Evolutionary conservation across 2,113 vertebrate genomes (phyloP), one percentile per base, ranked within the genome.

Genomic region (Burhinus bistriatus): DNA sequence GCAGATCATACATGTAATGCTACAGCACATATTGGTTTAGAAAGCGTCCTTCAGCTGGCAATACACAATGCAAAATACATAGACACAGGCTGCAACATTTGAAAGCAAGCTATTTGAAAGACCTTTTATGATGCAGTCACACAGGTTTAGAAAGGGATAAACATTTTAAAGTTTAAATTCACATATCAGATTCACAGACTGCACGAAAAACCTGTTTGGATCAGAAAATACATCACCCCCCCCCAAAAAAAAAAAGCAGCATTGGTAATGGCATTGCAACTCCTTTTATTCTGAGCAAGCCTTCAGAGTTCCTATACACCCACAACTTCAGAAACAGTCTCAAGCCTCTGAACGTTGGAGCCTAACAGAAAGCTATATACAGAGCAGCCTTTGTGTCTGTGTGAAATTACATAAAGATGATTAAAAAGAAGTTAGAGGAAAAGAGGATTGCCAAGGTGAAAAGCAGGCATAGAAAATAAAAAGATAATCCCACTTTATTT

Each of bases 261-360:
- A 25, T 6, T 32, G 20, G 16, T 47, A 89, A 87, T 1, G 1
- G 30, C 71, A 57, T 3, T 71, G 69, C 51, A 91, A 68, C 12
- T 61, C 23, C 32, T 72, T 88, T 83, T 32, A 66, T 38, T 32
- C 26, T 61, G 29, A 42, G 38, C n/a, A 71, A 71, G 32, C 14
- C 42, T 84, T 64, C 52, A n/a, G 54, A 87, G 20, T 15, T 94
- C 29, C 55, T 51, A 9, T 27, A 81, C 32, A 66, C 11, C 40
- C 49, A 70, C 47, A 54, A 55, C 45, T 92, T 87, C 51, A 87
- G 36, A 55, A 55, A 71, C 6, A 81, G 45, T 11, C 44, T 73
- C 54, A 89, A 84, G 68, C 29, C 47, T 75, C 72, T 10, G 17
- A 55, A 62, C 0, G 0, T 1, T 25, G 40, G 34, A 78, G 38